Evolutionary conservation across 2,797 vertebrate genomes (phyloP).

Genomic region (Crocidura indochinensis): DNA sequence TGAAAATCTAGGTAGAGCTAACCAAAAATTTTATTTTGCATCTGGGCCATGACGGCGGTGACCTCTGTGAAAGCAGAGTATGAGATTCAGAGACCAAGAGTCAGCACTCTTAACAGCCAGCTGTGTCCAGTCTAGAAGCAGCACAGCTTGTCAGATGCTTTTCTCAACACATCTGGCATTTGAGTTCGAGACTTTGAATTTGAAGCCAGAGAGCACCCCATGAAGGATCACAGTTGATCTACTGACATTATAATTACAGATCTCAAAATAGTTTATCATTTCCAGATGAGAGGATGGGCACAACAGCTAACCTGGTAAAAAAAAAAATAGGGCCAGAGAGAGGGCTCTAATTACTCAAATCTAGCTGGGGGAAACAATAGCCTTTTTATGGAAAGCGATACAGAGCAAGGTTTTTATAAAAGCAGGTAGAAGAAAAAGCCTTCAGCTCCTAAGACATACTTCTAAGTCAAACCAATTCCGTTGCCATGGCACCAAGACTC

Average conservation of each 20-base stretch:
- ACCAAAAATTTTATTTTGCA: conserved; percentile 41
- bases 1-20: conserved; percentile 38
- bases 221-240: neutral
- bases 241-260: conserved; percentile 67
- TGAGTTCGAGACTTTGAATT: neutral
- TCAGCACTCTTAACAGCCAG: neutral
- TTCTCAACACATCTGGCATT: conserved; percentile 49
- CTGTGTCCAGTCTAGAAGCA: neutral
- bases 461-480: conserved; percentile 86
- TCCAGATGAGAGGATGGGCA: conserved; percentile 30
- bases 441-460: conserved; percentile 77
- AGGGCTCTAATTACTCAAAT: conserved; percentile 43
- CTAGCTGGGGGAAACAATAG: conserved; percentile 64
- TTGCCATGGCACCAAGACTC: conserved; percentile 90
- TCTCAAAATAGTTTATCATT: conserved; percentile 63
- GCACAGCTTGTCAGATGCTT: neutral
- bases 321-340: neutral
- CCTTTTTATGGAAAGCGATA: conserved; percentile 32
- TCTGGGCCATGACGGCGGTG: conserved; percentile 9
- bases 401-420: conserved; percentile 77
- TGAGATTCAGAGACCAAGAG: neutral
- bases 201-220: neutral
- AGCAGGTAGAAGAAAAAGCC: conserved; percentile 83
- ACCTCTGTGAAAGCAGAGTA: conserved; percentile 41
- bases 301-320: conserved; percentile 19